Percentiles rank a stretch among this genome's conserved stretches.
Conservation (phyloP, 2,797 vertebrate species). For the Carapus acus region DNA sequence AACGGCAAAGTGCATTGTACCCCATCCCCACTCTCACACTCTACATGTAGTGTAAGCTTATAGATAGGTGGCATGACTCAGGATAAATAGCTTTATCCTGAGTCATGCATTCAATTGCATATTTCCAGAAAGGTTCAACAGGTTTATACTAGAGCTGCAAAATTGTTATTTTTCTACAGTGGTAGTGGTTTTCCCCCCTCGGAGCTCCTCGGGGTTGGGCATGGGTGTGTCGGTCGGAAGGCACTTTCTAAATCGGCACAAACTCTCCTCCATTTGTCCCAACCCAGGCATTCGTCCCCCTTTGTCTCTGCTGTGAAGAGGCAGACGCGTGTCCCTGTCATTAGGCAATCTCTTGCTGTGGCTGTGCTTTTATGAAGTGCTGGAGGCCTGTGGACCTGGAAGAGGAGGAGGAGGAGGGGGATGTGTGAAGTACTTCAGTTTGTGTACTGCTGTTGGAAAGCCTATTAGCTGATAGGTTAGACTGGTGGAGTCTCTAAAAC, state of each 20-base stretch:
- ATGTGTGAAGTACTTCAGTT: constrained; percentile 8
- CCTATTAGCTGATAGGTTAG: not conserved
- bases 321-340: not conserved
- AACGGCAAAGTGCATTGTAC: too few relatives aligned
- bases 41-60: too few relatives aligned
- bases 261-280: constrained; percentile 11
- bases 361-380: constrained; percentile 17
- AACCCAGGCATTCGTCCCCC: not conserved
- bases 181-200: not conserved
- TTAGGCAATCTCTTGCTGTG: constrained; percentile 5
- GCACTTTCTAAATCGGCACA: constrained; percentile 18
- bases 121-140: too few relatives aligned
- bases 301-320: constrained; percentile 14
- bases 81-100: too few relatives aligned
- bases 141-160: too few relatives aligned
- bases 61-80: too few relatives aligned
- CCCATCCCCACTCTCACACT: too few relatives aligned
- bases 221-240: not conserved
- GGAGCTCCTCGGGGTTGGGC: not conserved
- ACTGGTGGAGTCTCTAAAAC: not conserved
- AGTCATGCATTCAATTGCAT: too few relatives aligned
- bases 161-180: too few relatives aligned
- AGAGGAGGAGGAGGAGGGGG: constrained; percentile 17
- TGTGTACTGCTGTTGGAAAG: constrained; percentile 6
- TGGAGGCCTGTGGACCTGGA: constrained; percentile 25